Evolutionary conservation across 1,140 invertebrate genomes (phyloP).

Genomic region (Artemia franciscana): DNA sequence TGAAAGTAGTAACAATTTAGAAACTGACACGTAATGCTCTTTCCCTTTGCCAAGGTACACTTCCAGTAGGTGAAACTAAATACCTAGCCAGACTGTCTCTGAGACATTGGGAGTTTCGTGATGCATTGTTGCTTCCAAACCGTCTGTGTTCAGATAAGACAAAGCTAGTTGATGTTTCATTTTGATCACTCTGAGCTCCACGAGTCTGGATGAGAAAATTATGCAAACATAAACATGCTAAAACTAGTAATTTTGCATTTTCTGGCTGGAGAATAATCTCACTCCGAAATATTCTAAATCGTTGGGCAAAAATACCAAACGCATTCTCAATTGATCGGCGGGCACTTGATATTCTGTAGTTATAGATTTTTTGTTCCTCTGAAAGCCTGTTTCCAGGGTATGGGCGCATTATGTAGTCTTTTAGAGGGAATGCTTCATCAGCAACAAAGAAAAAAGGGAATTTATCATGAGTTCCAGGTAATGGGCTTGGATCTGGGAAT

Average conservation of each 20-base stretch:
- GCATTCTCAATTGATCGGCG: slow-evolving; percentile 6
- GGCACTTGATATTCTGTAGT: slow-evolving; percentile 11
- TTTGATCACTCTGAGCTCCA: not conserved
- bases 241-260: not conserved
- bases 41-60: not conserved
- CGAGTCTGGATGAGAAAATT: slow-evolving; percentile 1
- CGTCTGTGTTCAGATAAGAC: not conserved
- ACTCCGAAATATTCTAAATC: slow-evolving; percentile 4
- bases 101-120: not conserved
- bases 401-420: slow-evolving; percentile 22
- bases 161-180: not conserved
- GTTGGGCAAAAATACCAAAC: slow-evolving; percentile 5
- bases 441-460: slow-evolving; percentile 20
- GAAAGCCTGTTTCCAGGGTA: slow-evolving; percentile 16
- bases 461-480: slow-evolving; percentile 12
- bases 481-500: slow-evolving; percentile 11
- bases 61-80: not conserved
- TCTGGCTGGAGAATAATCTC: slow-evolving; percentile 3
- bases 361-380: slow-evolving; percentile 13
- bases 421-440: slow-evolving; percentile 23
- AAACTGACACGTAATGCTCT: not conserved
- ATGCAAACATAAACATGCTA: slow-evolving; percentile 4
- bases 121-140: not conserved
- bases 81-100: not conserved
- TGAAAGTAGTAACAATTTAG: no score